phyloP scores from a whole-genome alignment of 23 tunicate genomes.

The Trididemnum nubilum region DNA sequence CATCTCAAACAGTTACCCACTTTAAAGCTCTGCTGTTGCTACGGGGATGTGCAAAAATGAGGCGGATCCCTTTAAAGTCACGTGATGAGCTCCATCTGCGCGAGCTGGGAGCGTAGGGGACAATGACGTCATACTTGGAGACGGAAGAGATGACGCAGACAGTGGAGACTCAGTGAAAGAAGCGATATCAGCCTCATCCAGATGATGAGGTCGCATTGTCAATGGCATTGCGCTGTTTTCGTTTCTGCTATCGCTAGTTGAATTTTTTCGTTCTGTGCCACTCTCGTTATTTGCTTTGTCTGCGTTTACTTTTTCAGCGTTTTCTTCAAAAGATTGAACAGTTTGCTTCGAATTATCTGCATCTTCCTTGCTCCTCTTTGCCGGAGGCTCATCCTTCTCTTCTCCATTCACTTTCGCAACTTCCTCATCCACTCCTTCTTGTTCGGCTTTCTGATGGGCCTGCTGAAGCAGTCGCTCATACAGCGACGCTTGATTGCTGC shows the following conservation, averaged over 20 bases:
- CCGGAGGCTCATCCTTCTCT: slow-evolving; percentile 13
- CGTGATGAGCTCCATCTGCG: not conserved
- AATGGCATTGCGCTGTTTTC: not conserved
- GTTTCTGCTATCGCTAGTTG: not conserved
- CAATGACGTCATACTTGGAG: slow-evolving; percentile 17
- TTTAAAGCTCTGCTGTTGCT: slow-evolving; percentile 11
- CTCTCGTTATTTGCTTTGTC: not conserved
- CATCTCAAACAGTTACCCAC: too few relatives aligned
- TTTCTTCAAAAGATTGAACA: not conserved
- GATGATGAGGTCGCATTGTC: slow-evolving; percentile 15
- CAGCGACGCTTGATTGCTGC: not conserved
- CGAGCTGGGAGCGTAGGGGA: not conserved
- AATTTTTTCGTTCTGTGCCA: not conserved
- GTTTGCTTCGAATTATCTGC: not conserved
- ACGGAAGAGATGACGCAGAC: slow-evolving; percentile 24
- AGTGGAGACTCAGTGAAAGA: slow-evolving; percentile 1
- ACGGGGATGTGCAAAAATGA: slow-evolving; percentile 19
- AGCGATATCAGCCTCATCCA: not conserved
- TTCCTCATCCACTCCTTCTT: not conserved
- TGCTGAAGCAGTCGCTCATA: slow-evolving; percentile 17
- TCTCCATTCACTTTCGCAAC: not conserved
- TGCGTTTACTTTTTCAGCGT: not conserved
- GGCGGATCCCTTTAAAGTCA: slow-evolving; percentile 26
- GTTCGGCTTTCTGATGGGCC: not conserved
- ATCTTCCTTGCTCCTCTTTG: not conserved